Conservation (phyloP, 2,888 invertebrate species). For the Lasioglossum pauxillum region DNA sequence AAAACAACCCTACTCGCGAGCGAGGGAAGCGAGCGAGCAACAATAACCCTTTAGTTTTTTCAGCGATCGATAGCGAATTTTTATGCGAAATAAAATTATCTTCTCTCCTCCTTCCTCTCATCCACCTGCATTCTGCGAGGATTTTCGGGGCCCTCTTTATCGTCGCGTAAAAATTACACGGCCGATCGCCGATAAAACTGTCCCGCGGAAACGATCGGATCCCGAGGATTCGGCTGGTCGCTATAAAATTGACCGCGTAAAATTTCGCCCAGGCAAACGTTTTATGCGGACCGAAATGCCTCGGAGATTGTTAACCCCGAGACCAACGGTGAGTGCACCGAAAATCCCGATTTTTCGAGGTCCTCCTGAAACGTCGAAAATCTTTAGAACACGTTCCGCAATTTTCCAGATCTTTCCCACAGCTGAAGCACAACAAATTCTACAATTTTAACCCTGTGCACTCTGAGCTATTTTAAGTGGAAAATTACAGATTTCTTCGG, state of each 20-base stretch:
- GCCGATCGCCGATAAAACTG: constrained; percentile 31
- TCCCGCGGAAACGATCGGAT: constrained; percentile 2
- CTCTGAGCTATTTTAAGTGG: no score
- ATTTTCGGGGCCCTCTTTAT: constrained; percentile 16
- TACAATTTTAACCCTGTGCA: no score
- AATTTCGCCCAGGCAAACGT: not conserved
- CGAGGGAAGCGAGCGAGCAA: no score
- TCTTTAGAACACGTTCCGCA: no score
- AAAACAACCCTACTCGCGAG: no score
- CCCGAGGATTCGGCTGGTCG: not conserved
- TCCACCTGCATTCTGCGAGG: not conserved
- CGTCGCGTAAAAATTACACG: constrained; percentile 28
- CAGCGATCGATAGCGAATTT: no score
- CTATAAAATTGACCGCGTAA: constrained; percentile 8
- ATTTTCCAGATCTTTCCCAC: no score
- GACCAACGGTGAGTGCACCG: not conserved
- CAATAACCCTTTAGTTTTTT: no score
- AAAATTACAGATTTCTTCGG: no score
- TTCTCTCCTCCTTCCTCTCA: not conserved
- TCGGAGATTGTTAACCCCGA: not conserved
- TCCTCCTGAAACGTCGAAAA: not conserved
- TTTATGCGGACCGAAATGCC: not conserved
- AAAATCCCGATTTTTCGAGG: not conserved
- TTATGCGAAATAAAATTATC: not conserved
- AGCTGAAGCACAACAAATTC: no score